Conservation (phyloP, 2,888 invertebrate genomes). For the Tenodera sinensis region DNA sequence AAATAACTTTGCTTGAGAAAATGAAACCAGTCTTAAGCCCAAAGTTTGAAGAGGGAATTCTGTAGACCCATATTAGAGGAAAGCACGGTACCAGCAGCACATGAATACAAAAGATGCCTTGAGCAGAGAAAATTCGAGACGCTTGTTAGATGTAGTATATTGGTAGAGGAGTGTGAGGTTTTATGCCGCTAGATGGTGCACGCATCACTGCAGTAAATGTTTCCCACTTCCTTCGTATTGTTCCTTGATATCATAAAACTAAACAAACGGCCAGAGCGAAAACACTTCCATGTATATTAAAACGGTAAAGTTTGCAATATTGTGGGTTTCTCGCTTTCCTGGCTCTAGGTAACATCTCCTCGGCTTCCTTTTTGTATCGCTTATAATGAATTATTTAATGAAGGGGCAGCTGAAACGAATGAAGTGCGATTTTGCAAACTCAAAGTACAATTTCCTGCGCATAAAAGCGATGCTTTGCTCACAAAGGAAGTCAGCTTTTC, state of each 20-base stretch:
- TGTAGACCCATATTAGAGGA: not conserved
- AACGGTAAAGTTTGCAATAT: not conserved
- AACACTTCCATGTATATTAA: not conserved
- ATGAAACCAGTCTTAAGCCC: too few species aligned
- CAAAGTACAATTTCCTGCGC: not conserved
- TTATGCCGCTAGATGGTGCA: not conserved
- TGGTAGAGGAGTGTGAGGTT: not conserved
- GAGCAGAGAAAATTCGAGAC: not conserved
- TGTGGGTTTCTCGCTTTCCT: not conserved
- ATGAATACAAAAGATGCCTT: not conserved
- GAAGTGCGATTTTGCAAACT: not conserved
- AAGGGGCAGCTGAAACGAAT: not conserved
- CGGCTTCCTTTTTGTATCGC: not conserved
- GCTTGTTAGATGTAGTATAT: not conserved
- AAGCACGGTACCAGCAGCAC: not conserved
- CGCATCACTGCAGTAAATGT: not conserved
- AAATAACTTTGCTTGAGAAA: not conserved
- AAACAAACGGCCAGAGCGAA: not conserved
- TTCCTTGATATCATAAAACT: not conserved
- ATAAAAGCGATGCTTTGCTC: not conserved
- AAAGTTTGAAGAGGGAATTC: not conserved
- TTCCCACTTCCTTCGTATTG: not conserved
- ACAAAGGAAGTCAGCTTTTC: not conserved
- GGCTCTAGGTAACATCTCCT: not conserved
- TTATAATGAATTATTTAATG: not conserved